These are phyloP conservation scores for Metaphire vulgaris DNA, from an alignment of 1,140 invertebrate species.

Conservation along the genomic window DNA sequence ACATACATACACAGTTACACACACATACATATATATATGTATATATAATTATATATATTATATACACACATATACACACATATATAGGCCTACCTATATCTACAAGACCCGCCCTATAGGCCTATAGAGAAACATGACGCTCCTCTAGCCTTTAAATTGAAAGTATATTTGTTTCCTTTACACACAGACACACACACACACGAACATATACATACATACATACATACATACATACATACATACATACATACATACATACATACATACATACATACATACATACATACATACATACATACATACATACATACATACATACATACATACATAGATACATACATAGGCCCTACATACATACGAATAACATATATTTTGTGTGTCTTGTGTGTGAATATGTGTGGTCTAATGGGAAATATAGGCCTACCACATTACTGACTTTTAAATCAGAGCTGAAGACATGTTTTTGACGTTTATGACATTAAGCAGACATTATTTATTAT, in stretches of 20 bases:
- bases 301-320: conserved; percentile 19
- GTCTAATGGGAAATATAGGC: too few species aligned
- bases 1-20: background rate
- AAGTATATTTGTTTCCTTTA: too few species aligned
- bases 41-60: conserved; percentile 12
- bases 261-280: conserved; percentile 19
- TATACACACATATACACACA: conserved; percentile 12
- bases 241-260: conserved; percentile 19
- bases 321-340: conserved; percentile 17
- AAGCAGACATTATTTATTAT: too few species aligned
- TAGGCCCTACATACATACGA: conserved; percentile 1
- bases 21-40: conserved; percentile 12
- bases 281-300: conserved; percentile 19
- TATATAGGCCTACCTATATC: conserved; percentile 2
- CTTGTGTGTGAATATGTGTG: too few species aligned
- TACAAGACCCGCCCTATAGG: too few species aligned
- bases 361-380: too few species aligned
- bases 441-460: too few species aligned
- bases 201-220: conserved; percentile 14
- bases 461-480: too few species aligned
- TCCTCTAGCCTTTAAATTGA: too few species aligned
- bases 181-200: too few species aligned
- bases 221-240: conserved; percentile 19
- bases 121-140: too few species aligned
- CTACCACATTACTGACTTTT: too few species aligned